phyloP scores from a whole-genome alignment of 2,113 vertebrate genomes.

The Heliornis fulica region DNA sequence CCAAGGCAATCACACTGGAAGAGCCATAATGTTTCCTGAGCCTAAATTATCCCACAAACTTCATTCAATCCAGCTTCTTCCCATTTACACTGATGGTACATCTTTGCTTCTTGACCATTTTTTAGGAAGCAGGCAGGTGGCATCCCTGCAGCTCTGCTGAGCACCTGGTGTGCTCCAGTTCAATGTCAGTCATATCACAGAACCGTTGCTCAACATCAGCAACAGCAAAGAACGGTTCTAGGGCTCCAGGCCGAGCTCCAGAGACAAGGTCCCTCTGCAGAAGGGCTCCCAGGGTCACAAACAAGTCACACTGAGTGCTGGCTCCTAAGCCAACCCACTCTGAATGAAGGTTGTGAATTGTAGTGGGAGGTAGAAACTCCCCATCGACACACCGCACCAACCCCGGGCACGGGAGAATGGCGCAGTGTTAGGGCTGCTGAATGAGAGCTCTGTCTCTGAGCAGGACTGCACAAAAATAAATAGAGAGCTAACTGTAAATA shows the following conservation, averaged over 20 bases:
- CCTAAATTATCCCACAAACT: not conserved
- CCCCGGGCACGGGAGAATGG: conserved; percentile 46
- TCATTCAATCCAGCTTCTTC: not conserved
- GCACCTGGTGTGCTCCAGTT: not conserved
- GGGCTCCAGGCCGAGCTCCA: not conserved
- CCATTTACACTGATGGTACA: not conserved
- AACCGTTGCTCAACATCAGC: too few relatives aligned
- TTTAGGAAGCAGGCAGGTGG: not conserved
- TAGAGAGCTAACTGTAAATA: conserved; percentile 42
- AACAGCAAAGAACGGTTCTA: rapidly evolving
- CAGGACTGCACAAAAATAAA: conserved; percentile 65
- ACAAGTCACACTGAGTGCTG: not conserved
- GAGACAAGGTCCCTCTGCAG: not conserved
- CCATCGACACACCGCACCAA: not conserved
- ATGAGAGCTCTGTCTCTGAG: conserved; percentile 57
- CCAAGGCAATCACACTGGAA: not conserved
- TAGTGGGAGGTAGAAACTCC: conserved; percentile 24
- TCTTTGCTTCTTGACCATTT: not conserved
- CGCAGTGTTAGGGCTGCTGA: conserved; percentile 38
- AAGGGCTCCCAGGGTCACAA: not conserved
- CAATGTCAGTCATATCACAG: not conserved
- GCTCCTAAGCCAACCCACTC: not conserved
- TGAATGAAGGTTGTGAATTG: conserved; percentile 37
- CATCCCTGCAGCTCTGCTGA: not conserved
- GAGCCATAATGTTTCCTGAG: not conserved